Conservation (phyloP, 1,140 invertebrate species). For the Pogonognathellus flavescens region DNA sequence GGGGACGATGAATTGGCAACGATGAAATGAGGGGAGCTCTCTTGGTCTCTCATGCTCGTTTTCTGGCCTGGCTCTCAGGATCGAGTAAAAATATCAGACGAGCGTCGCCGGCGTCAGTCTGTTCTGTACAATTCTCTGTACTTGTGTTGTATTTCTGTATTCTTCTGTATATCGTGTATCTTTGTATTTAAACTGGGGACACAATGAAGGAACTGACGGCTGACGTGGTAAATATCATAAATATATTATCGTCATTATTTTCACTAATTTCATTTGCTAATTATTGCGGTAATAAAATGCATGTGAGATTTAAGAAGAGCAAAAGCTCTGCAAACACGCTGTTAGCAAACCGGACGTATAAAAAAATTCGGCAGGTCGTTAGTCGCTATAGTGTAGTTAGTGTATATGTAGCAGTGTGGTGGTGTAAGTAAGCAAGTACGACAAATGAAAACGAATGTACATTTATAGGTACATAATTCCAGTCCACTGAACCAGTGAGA, state of each 20-base stretch:
- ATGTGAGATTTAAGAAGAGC: not conserved
- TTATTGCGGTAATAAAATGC: not conserved
- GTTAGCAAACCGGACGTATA: conserved; percentile 5
- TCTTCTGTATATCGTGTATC: conserved; percentile 57
- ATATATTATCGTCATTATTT: conserved; percentile 13
- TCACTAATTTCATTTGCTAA: conserved; percentile 28
- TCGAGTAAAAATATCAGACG: conserved; percentile 54
- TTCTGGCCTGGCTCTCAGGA: conserved; percentile 34
- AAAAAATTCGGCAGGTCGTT: not conserved
- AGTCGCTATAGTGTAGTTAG: not conserved
- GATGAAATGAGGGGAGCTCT: conserved; percentile 45
- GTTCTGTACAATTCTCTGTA: conserved; percentile 59
- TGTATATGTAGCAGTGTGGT: conserved; percentile 13
- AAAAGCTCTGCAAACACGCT: not conserved
- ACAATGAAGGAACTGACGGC: conserved; percentile 61
- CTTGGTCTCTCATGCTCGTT: conserved; percentile 31
- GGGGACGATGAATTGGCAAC: conserved; percentile 49
- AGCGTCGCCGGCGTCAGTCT: conserved; percentile 59
- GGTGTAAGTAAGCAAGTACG: not conserved
- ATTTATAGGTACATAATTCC: too few species aligned
- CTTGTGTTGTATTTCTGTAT: conserved; percentile 53
- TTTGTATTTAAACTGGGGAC: conserved; percentile 52
- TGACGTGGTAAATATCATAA: conserved; percentile 58
- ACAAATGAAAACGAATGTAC: too few species aligned
- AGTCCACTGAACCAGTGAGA: too few species aligned